Percentiles rank a stretch among this genome's conserved stretches.
phyloP scores from a whole-genome alignment of 92 coral and sea anemone genomes.

The Diadumene lineata region DNA sequence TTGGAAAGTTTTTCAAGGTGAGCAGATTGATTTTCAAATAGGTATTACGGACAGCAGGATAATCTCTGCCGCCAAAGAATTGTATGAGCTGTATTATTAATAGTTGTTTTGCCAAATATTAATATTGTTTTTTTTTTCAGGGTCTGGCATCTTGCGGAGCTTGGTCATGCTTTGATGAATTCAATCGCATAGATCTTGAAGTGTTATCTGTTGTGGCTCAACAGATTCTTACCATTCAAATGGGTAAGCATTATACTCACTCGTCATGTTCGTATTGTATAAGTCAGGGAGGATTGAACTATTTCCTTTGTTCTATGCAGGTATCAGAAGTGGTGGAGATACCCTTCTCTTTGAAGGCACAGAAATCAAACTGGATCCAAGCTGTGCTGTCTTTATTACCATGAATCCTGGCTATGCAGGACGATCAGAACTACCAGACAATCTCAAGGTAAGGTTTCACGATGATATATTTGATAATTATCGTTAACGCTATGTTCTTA shows the following conservation, averaged over 20 bases:
- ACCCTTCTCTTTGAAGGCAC: slow-evolving; percentile 96
- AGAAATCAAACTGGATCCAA: slow-evolving; percentile 90
- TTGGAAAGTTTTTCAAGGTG: slow-evolving; percentile 90
- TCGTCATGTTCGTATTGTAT: no score
- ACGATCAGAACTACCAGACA: slow-evolving; percentile 94
- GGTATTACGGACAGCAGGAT: no score
- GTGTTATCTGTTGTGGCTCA: slow-evolving; percentile 97
- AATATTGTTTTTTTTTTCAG: no score
- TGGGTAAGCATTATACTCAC: no score
- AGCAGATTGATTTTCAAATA: no score
- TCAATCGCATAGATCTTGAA: slow-evolving; percentile 94
- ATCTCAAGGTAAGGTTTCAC: slow-evolving; percentile 93
- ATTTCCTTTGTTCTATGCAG: slow-evolving; percentile 31
- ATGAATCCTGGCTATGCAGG: slow-evolving; percentile 99
- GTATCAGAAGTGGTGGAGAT: slow-evolving; percentile 93
- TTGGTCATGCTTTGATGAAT: slow-evolving; percentile 98
- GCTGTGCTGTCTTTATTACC: slow-evolving; percentile 89
- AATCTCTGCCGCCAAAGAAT: not conserved
- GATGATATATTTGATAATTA: no score
- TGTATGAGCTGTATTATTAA: not conserved
- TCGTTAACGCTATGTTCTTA: no score
- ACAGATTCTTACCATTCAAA: slow-evolving; percentile 94
- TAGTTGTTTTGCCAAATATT: no score
- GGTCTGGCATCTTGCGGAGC: slow-evolving; percentile 98
- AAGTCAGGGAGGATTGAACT: not conserved